A percentile compares a stretch with the other conserved stretches of the same genome.
Conservation (phyloP, 2,797 vertebrate species). For the Discoglossus pictus region DNA sequence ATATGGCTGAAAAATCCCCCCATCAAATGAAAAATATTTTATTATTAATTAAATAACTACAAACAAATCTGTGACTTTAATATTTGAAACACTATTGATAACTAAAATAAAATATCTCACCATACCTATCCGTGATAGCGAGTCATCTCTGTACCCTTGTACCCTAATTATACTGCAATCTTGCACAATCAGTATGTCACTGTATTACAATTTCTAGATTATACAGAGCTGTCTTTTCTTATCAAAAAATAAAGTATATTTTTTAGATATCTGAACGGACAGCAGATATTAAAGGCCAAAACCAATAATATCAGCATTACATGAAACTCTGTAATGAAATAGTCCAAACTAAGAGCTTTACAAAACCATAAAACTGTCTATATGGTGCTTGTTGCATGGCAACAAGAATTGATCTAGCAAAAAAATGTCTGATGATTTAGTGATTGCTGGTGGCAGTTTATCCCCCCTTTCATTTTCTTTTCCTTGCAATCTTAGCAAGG, state of each 20-base stretch:
- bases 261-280: conserved; percentile 42
- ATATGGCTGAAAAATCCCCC: too few species aligned
- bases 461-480: conserved; percentile 74
- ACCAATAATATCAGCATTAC: conserved; percentile 40
- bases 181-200: background rate
- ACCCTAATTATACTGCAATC: too few species aligned
- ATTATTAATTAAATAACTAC: too few species aligned
- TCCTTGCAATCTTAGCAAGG: conserved; percentile 65
- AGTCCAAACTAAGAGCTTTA: conserved; percentile 64
- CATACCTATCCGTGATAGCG: too few species aligned
- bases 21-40: too few species aligned
- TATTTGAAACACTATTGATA: too few species aligned
- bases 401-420: conserved; percentile 73
- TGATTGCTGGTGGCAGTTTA: conserved; percentile 74
- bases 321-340: conserved; percentile 57
- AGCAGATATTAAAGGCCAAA: conserved; percentile 18
- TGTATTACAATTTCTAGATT: conserved; percentile 13
- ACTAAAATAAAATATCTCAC: too few species aligned
- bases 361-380: conserved; percentile 63
- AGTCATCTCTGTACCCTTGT: too few species aligned
- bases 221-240: conserved; percentile 19
- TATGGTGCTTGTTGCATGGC: conserved; percentile 72
- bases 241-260: conserved; percentile 41
- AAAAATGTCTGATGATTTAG: conserved; percentile 73
- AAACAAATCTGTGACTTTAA: too few species aligned